Conservation (phyloP, 2,797 vertebrate species). For the Aphelocoma californica region DNA sequence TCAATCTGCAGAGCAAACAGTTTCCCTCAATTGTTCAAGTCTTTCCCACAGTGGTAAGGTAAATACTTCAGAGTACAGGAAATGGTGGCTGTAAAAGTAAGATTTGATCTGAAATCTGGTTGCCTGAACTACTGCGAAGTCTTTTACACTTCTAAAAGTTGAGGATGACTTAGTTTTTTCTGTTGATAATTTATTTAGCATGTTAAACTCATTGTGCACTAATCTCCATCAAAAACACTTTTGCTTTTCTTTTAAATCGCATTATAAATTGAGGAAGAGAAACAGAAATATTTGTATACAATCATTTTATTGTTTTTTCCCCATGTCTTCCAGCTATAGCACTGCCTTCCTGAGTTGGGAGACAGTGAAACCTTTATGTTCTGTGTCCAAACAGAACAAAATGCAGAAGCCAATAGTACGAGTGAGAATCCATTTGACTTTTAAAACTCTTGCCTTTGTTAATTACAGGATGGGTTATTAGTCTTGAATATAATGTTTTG, state of each 20-base stretch:
- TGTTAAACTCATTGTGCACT: neutral
- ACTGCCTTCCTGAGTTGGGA: neutral
- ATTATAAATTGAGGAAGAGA: neutral
- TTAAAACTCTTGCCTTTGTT: neutral
- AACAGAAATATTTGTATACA: neutral
- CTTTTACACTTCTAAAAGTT: neutral
- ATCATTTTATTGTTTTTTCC: neutral
- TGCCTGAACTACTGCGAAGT: neutral
- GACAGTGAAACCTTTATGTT: neutral
- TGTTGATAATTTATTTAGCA: neutral
- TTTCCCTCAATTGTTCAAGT: conserved; percentile 42
- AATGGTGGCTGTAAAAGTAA: neutral
- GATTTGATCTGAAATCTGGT: conserved; percentile 1
- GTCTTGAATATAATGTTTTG: neutral
- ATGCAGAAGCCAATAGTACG: neutral
- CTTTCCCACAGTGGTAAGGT: neutral
- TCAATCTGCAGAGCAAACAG: neutral
- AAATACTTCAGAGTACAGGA: conserved; percentile 26
- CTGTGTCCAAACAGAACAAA: neutral
- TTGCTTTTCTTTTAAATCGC: neutral
- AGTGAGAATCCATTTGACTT: neutral
- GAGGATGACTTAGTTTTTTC: neutral
- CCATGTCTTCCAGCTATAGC: neutral
- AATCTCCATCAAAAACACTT: neutral
- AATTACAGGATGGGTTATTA: neutral